Conservation (phyloP, 92 coral and sea anemone genomes). For the Parazoanthus atlanticus region DNA sequence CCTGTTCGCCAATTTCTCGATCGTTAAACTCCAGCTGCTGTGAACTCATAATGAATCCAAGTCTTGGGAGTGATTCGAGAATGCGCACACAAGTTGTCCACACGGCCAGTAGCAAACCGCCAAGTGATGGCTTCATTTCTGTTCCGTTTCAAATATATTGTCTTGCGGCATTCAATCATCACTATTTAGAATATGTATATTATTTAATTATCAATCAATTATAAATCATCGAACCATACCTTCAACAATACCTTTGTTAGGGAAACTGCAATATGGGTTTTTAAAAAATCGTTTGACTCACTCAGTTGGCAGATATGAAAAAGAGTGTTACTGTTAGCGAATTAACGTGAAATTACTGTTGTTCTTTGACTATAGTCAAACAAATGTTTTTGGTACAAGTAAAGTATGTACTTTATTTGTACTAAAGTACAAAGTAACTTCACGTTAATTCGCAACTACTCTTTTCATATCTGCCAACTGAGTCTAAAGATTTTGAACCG, state of each 20-base stretch:
- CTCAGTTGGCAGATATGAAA: background rate
- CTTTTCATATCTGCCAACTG: too few species aligned
- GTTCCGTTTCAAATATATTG: background rate
- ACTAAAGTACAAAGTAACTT: too few species aligned
- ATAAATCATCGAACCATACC: background rate
- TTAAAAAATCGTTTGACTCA: too few species aligned
- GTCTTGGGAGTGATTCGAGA: background rate
- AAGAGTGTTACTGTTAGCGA: too few species aligned
- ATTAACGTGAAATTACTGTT: too few species aligned
- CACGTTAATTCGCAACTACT: too few species aligned
- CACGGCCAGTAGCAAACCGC: background rate
- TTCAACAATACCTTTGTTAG: background rate
- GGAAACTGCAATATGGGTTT: too few species aligned
- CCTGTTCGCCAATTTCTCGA: conserved; percentile 66
- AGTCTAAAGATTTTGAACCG: too few species aligned
- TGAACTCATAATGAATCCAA: conserved; percentile 2
- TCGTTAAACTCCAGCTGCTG: background rate
- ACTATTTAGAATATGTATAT: conserved; percentile 10
- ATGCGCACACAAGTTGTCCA: conserved; percentile 17
- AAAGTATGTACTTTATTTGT: too few species aligned
- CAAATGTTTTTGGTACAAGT: too few species aligned
- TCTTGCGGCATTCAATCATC: background rate
- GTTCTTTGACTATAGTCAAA: too few species aligned
- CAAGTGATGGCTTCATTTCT: conserved; percentile 13
- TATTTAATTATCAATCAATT: conserved; percentile 9